These are phyloP conservation scores for Saccopteryx leptura DNA, from an alignment of 2,113 vertebrate species.

Conservation along the genomic window DNA sequence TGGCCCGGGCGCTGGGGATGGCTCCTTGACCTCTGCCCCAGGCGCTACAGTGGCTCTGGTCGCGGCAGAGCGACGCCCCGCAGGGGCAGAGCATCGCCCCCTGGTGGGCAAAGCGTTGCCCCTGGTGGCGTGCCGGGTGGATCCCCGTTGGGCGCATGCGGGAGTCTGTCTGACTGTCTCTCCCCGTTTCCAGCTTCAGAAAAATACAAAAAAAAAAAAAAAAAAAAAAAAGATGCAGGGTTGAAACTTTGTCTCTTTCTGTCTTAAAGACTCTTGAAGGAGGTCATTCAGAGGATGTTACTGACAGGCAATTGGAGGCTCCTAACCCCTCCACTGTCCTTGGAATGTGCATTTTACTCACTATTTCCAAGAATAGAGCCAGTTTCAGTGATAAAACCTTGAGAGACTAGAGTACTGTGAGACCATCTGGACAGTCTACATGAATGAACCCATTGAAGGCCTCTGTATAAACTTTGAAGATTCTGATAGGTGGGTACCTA, in stretches of 20 bases:
- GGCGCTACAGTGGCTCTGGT: too few species aligned
- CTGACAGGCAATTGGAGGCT: background rate
- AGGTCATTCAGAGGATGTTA: background rate
- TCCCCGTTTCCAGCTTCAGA: too few species aligned
- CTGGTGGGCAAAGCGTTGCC: too few species aligned
- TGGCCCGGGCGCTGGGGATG: too few species aligned
- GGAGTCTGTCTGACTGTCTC: too few species aligned
- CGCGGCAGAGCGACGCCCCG: too few species aligned
- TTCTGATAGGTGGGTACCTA: background rate
- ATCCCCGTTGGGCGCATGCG: too few species aligned
- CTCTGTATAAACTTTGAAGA: background rate
- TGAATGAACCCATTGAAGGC: background rate
- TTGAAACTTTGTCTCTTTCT: background rate
- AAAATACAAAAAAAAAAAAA: too few species aligned
- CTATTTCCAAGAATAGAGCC: background rate
- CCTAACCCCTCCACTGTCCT: background rate
- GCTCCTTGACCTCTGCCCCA: too few species aligned
- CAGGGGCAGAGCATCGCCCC: too few species aligned
- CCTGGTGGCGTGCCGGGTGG: too few species aligned
- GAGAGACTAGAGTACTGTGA: background rate
- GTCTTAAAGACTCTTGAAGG: background rate
- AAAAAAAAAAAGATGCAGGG: background rate
- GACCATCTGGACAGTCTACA: background rate
- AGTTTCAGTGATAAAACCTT: background rate
- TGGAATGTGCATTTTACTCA: background rate